Base-by-base conservation (phyloP, 1,140 invertebrate species). In the Papilio polyxenes region DNA sequence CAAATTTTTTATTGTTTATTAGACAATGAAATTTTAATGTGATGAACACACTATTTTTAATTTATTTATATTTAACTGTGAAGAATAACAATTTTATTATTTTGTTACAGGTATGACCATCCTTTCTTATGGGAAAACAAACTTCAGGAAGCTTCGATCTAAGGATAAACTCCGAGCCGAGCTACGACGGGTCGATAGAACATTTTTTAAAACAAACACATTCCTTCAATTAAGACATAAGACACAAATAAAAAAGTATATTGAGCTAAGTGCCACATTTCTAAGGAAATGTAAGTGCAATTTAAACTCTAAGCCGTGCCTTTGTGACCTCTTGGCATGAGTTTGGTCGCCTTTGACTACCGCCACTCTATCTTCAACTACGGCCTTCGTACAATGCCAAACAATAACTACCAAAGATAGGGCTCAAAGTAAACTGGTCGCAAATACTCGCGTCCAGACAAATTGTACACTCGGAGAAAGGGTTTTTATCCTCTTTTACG, bases 311-410 rank as follows among this genome's bases (percentile, higher is more conserved):
- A 77, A 77, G 49, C 44, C 48, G 75, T 11, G 44, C 75, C 75
- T 77, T 77, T 77, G 75, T 53, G 75, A 77, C 49, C 75, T 77
- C 37, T 74, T 11, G 40, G 75, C 49, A 77, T 8, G 23, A 77
- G 20, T 40, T 77, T 13, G 75, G 49, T 76, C 75, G 49, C 49
- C 75, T 77, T 77, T 77, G 23, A 77, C 44, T 0, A 77, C 3
- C 20, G 23, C 75, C 75, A 77, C 20, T 17, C 13, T 51, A 77
- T 23, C n/a, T 77, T 13, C 20, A 77, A 9, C 75, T 31, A 77
- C 13, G 31, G 11, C 20, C 20, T 4, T 51, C 49, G 3, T 0
- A 23, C 20, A 31, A 53, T 9, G 11, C n/a, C 2, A 6, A 37
- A 15, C 11, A 37, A 23, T 13, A 11, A 31, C 31, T 15, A 77